Evolutionary conservation across 2,113 vertebrate genomes (phyloP), one percentile per base, ranked within the genome.

Genomic region (Calcarius ornatus): DNA sequence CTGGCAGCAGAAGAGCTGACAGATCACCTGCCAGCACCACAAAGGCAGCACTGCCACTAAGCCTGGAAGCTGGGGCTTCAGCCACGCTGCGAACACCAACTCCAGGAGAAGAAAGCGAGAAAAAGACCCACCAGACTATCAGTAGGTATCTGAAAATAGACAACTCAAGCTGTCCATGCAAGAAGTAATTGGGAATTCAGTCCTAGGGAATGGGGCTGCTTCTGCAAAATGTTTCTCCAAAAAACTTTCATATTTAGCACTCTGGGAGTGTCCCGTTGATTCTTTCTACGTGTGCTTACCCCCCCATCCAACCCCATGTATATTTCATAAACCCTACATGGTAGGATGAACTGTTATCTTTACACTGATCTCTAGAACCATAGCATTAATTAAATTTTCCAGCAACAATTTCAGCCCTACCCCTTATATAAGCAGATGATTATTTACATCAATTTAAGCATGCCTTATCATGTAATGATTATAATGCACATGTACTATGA

Each of bases 301-400:
- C 35, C 33, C 22, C 6, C 35, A 47, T 27, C 13, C 38, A 72
- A 31, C 25, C 81, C 64, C 22, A 80, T 21, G 65, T 24, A 54
- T 35, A 69, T 88, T 88, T 82, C 48, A 80, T 83, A 69, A 88
- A 88, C 12, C 54, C 15, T 37, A 59, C 45, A 88, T 40, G 42
- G 54, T 45, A 92, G 47, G 48, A 89, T 27, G 43, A 86, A 86
- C 33, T 73, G 64, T 56, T 92, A 92, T 68, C 90, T 83, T 88
- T 83, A 91, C 45, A 38, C 11, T 54, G 24, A 91, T 86, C 64
- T 91, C 51, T 81, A 60, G 21, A 75, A 25, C 24, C 42, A 23
- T 51, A 92, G 65, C 86, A 86, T 53, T 73, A 93, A 94, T 90
- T 68, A 91, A 71, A 81, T 43, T 90, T 86, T 86, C 47, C 68